phyloP scores from a whole-genome alignment of 1,140 invertebrate genomes.

The Bombus consobrinus region DNA sequence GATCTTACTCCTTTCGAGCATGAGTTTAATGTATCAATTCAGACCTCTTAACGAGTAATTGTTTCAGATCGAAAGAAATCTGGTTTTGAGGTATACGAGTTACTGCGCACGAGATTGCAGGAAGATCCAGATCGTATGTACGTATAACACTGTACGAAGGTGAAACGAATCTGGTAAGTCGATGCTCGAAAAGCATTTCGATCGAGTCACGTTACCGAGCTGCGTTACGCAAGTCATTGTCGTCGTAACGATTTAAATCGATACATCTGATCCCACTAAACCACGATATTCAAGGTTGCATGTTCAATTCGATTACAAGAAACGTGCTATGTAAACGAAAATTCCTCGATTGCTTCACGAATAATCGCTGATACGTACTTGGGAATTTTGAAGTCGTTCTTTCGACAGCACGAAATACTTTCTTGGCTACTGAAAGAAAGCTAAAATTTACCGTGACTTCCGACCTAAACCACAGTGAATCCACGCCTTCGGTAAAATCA shows the following conservation, averaged over 20 bases:
- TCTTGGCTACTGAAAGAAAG: too few relatives aligned
- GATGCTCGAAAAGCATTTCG: slow-evolving; percentile 44
- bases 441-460: not conserved
- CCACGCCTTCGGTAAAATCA: not conserved
- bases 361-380: not conserved
- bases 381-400: not conserved
- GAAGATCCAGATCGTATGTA: not conserved
- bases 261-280: slow-evolving; percentile 32
- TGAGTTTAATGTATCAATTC: not conserved
- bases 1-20: not conserved
- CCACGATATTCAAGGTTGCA: not conserved
- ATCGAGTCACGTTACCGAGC: slow-evolving; percentile 59
- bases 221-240: slow-evolving; percentile 44
- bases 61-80: not conserved
- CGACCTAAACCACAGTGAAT: not conserved
- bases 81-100: not conserved
- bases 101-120: not conserved
- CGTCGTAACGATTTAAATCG: slow-evolving; percentile 53
- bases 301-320: not conserved
- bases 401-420: not conserved
- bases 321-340: not conserved
- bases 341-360: not conserved
- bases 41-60: not conserved
- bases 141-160: not conserved
- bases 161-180: slow-evolving; percentile 29